Conservation (phyloP, 37 sponge, comb jelly and placozoan genomes). For the Crambe crambe region DNA sequence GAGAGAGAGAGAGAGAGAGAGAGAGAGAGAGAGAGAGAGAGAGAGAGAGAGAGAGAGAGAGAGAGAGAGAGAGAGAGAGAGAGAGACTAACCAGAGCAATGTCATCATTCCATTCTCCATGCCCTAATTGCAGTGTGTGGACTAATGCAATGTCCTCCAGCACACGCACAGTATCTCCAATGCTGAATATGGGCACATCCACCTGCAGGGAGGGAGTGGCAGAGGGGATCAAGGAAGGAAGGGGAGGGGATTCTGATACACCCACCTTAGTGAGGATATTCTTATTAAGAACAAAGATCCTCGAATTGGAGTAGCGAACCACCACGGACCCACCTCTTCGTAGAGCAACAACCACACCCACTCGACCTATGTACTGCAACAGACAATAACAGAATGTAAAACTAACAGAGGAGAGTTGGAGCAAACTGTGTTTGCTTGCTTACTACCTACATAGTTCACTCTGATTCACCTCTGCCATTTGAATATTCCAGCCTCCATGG, state of each 20-base stretch:
- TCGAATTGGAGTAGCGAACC: slow-evolving; percentile 36
- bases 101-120: slow-evolving; percentile 92
- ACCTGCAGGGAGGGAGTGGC: not conserved
- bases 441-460: no score
- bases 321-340: slow-evolving; percentile 12
- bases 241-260: not conserved
- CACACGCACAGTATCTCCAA: slow-evolving; percentile 80
- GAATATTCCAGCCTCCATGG: slow-evolving; percentile 88
- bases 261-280: slow-evolving; percentile 19
- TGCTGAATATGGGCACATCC: slow-evolving; percentile 24
- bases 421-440: no score
- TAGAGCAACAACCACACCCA: slow-evolving; percentile 11
- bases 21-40: not conserved
- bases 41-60: not conserved
- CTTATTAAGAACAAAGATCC: slow-evolving; percentile 4
- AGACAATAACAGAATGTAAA: not conserved
- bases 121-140: slow-evolving; percentile 77
- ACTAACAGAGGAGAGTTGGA: no score
- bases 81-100: slow-evolving; percentile 79
- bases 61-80: not conserved
- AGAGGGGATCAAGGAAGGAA: not conserved
- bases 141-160: slow-evolving; percentile 70
- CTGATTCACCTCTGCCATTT: slow-evolving; percentile 67
- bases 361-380: slow-evolving; percentile 29
- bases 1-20: not conserved